Percentiles rank a stretch among this genome's conserved stretches.
Evolutionary conservation across 2,888 invertebrate species (phyloP).

Genomic region (Apeira syringaria): DNA sequence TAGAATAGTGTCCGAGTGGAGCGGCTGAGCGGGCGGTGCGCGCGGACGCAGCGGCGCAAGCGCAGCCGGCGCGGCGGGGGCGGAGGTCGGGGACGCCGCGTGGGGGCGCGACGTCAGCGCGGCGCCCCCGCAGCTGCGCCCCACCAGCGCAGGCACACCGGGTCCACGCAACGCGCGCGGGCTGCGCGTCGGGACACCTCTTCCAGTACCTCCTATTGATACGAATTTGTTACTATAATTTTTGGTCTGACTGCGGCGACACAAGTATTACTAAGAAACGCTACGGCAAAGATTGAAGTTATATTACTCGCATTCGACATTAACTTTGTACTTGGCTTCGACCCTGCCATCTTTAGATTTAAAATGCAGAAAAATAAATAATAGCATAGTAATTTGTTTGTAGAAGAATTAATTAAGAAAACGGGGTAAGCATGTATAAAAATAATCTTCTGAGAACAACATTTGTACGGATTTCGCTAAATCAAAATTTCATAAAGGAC

Average conservation of each 20-base stretch:
- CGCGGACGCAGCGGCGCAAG: background rate
- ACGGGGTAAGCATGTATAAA: no score
- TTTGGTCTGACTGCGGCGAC: background rate
- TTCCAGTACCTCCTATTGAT: conserved; percentile 93
- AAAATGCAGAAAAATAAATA: no score
- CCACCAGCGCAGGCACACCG: conserved; percentile 94
- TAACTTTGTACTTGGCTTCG: no score
- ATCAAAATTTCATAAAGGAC: no score
- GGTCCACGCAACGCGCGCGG: conserved; percentile 94
- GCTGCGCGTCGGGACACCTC: conserved; percentile 94
- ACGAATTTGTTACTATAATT: background rate
- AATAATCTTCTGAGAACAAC: no score
- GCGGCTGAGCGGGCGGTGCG: conserved; percentile 1
- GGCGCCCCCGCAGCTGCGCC: conserved; percentile 46
- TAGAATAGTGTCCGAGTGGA: conserved; percentile 4
- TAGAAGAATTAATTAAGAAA: no score
- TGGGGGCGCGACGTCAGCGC: conserved; percentile 52
- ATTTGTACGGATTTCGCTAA: no score
- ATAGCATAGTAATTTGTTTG: no score
- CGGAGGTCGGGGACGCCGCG: conserved; percentile 37
- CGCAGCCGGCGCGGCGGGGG: conserved; percentile 1
- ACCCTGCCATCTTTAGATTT: no score
- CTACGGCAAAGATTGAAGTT: no score
- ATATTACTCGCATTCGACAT: no score
- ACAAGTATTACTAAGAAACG: no score